phyloP scores from a whole-genome alignment of 2,797 vertebrate species.

The Chelon labrosus region DNA sequence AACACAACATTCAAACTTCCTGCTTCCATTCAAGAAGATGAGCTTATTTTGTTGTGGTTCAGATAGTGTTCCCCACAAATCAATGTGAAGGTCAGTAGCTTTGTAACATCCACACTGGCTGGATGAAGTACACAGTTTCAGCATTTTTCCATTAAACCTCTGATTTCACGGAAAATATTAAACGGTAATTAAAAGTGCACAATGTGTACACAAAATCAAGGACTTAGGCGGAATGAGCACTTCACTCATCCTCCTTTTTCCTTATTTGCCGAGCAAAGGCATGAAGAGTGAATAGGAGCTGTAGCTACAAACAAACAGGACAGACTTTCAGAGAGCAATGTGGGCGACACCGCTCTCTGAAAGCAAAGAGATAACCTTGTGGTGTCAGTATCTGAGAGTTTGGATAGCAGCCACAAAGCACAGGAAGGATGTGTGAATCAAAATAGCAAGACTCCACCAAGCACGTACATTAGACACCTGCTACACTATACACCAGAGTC shows the following conservation, averaged over 20 bases:
- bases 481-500: conserved; percentile 17
- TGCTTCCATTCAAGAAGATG: background rate
- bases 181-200: conserved; percentile 3
- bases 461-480: conserved; percentile 36
- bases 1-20: background rate
- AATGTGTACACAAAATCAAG: conserved; percentile 15
- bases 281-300: conserved; percentile 2
- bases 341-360: conserved; percentile 51
- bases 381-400: conserved; percentile 60
- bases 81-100: conserved; percentile 2
- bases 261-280: conserved; percentile 14
- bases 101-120: background rate
- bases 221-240: background rate
- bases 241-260: conserved; percentile 1
- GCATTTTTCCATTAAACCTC: conserved; percentile 2
- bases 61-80: background rate
- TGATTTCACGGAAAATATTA: conserved; percentile 14
- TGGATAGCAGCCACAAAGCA: conserved; percentile 59
- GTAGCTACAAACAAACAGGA: conserved; percentile 55
- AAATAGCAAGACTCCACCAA: conserved; percentile 18
- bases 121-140: background rate
- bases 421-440: conserved; percentile 67
- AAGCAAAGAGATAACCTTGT: conserved; percentile 63
- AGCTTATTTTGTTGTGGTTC: background rate
- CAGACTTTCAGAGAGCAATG: conserved; percentile 45